Conservation (phyloP, 2,888 invertebrate genomes). For the Alviniconcha strummeri region DNA sequence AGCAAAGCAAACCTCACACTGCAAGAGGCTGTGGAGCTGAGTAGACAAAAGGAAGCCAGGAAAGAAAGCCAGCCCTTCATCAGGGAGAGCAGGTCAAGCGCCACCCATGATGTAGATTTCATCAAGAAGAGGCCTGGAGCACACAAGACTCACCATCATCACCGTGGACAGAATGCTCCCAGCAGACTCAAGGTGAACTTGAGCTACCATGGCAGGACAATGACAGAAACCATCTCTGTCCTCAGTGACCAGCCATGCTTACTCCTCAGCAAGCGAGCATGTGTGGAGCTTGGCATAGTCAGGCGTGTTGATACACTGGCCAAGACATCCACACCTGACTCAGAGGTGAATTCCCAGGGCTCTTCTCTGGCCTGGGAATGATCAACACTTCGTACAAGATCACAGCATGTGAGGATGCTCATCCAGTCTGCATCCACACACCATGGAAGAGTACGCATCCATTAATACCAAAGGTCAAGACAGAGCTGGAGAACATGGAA, state of each 20-base stretch:
- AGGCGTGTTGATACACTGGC: too few species aligned
- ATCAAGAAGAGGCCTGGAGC: background rate
- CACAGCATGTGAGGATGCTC: background rate
- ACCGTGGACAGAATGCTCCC: too few species aligned
- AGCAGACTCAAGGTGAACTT: background rate
- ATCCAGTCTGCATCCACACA: background rate
- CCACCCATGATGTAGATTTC: background rate
- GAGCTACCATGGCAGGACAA: background rate
- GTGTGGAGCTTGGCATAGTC: conserved; percentile 3
- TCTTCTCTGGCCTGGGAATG: conserved; percentile 34
- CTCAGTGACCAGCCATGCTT: background rate
- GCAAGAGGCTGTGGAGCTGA: background rate
- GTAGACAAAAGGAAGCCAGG: conserved; percentile 17
- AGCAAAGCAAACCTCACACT: background rate
- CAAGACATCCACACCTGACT: background rate
- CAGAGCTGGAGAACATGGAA: conserved; percentile 19
- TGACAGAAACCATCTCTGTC: conserved; percentile 6
- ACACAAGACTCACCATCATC: too few species aligned
- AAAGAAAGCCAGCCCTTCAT: background rate
- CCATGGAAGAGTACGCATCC: conserved; percentile 21
- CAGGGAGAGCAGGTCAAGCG: background rate
- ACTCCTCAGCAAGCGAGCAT: background rate
- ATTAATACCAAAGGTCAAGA: conserved; percentile 10
- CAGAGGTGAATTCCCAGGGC: conserved; percentile 24
- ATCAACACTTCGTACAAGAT: conserved; percentile 14